Percentiles rank a stretch among this genome's conserved stretches.
phyloP scores from a whole-genome alignment of 2,113 vertebrate genomes.

The Shinisaurus crocodilurus region DNA sequence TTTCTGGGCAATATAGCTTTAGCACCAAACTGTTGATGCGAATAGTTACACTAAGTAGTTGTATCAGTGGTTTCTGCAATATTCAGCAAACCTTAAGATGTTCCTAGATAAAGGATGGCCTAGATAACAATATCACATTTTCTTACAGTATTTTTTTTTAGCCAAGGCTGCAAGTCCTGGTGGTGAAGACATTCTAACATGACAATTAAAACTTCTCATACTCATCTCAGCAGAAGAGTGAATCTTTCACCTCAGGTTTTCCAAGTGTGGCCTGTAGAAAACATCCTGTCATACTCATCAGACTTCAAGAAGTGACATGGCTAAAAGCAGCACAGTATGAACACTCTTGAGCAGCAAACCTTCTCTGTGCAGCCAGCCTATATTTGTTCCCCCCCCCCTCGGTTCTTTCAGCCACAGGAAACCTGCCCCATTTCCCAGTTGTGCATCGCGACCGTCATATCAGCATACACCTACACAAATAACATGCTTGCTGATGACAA shows the following conservation, averaged over 20 bases:
- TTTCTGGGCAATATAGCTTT: not conserved
- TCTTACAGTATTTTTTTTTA: not conserved
- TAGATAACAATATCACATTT: not conserved
- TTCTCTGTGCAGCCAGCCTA: not conserved
- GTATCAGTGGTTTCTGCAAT: not conserved
- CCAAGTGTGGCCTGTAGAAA: not conserved
- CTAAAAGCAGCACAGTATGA: slow-evolving; percentile 7
- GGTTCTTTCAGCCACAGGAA: not conserved
- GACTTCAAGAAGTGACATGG: slow-evolving; percentile 6
- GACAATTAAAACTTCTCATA: not conserved
- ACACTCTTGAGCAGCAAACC: not conserved
- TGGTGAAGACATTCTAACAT: not conserved
- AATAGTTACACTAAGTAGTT: not conserved
- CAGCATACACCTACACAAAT: not conserved
- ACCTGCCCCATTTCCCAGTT: not conserved
- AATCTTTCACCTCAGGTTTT: not conserved
- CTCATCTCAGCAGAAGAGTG: not conserved
- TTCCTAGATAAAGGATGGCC: not conserved
- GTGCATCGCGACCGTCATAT: not conserved
- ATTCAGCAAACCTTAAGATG: not conserved
- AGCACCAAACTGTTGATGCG: not conserved
- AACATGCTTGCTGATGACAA: slow-evolving; percentile 1
- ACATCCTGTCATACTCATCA: slow-evolving; percentile 2
- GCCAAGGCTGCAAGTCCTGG: not conserved
- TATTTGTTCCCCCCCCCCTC: not conserved